A percentile compares a stretch with the other conserved stretches of the same genome.
These are phyloP conservation scores for Aethes cnicana DNA, from an alignment of 2,888 invertebrate species.

Conservation along the genomic window DNA sequence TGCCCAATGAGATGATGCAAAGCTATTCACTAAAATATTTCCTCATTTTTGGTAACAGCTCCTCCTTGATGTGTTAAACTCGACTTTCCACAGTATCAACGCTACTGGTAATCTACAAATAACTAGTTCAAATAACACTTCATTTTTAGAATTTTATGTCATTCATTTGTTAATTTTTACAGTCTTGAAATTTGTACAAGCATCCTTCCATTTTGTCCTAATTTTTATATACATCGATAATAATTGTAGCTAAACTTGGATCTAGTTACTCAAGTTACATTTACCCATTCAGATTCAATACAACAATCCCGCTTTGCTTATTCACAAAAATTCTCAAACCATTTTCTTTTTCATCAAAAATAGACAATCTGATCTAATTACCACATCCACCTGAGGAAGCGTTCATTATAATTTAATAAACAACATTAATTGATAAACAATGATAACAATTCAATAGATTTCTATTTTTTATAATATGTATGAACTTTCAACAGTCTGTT, in stretches of 20 bases:
- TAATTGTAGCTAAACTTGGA: conserved; percentile 52
- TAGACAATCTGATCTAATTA: conserved; percentile 69
- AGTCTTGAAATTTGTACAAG: conserved; percentile 78
- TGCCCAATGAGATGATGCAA: background rate
- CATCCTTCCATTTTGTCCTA: conserved; percentile 58
- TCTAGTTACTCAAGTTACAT: conserved; percentile 62
- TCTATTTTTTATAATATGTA: conserved; percentile 70
- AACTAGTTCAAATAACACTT: conserved; percentile 27
- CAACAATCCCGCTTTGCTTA: conserved; percentile 70
- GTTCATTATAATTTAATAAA: conserved; percentile 77
- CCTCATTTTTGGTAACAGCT: conserved; percentile 16
- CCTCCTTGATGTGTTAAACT: background rate
- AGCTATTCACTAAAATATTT: background rate
- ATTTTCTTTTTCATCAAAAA: conserved; percentile 71
- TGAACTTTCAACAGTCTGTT: conserved; percentile 71
- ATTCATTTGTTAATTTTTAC: conserved; percentile 45
- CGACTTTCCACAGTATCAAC: background rate
- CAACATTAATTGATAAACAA: conserved; percentile 78
- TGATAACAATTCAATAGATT: conserved; percentile 77
- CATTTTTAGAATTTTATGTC: conserved; percentile 29
- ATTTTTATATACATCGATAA: conserved; percentile 67
- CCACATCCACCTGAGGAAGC: conserved; percentile 72
- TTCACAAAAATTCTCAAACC: conserved; percentile 76
- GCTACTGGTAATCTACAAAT: conserved; percentile 9
- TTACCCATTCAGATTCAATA: conserved; percentile 70